Evolutionary conservation across 2,888 invertebrate species (phyloP).

Genomic region (Aspidiotus destructor): DNA sequence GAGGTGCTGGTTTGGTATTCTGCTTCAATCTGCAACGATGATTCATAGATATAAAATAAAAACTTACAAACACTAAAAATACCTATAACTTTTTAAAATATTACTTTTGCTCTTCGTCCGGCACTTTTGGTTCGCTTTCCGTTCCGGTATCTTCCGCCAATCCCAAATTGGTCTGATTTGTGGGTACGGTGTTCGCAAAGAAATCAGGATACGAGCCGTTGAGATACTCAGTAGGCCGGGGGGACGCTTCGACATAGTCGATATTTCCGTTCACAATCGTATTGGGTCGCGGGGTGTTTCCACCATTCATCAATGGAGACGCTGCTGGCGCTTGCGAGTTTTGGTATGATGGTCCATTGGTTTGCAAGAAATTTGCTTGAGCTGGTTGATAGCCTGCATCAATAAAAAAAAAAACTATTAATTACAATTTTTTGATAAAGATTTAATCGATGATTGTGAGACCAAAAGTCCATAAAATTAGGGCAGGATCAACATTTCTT

Average conservation of each 20-base stretch:
- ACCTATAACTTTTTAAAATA: too few species aligned
- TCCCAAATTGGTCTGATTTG: too few species aligned
- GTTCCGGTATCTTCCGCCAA: too few species aligned
- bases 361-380: slow-evolving; percentile 37
- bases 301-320: slow-evolving; percentile 38
- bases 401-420: neutral
- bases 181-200: too few species aligned
- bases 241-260: slow-evolving; percentile 40
- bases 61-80: neutral
- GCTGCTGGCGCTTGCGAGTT: slow-evolving; percentile 38
- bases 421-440: too few species aligned
- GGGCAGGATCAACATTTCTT: too few species aligned
- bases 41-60: neutral
- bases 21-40: slow-evolving; percentile 46
- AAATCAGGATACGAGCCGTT: slow-evolving; percentile 41
- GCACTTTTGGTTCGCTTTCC: too few species aligned
- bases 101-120: too few species aligned
- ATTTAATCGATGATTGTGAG: too few species aligned
- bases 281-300: slow-evolving; percentile 34
- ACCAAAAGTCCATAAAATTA: too few species aligned
- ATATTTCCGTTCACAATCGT: slow-evolving; percentile 37
- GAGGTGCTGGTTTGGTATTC: slow-evolving; percentile 70
- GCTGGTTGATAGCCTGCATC: slow-evolving; percentile 37
- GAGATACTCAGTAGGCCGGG: slow-evolving; percentile 45
- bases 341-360: slow-evolving; percentile 37